These are phyloP conservation scores for Latrodectus elegans DNA, from an alignment of 2,888 invertebrate species.

Conservation along the genomic window DNA sequence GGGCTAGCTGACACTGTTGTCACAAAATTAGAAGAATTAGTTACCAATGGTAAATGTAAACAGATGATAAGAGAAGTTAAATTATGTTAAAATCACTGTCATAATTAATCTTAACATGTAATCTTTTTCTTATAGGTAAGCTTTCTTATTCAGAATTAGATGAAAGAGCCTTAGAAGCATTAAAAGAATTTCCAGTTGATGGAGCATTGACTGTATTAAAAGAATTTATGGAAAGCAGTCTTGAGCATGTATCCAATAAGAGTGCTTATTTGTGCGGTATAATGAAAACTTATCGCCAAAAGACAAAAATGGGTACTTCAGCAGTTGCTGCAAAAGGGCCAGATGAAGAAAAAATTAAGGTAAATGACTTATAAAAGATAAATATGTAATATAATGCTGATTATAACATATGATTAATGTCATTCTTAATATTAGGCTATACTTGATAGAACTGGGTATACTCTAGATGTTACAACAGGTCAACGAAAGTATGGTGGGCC, in stretches of 20 bases:
- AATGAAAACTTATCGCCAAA: slow-evolving; percentile 98
- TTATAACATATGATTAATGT: too few species aligned
- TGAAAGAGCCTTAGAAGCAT: slow-evolving; percentile 97
- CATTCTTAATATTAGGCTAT: slow-evolving; percentile 80
- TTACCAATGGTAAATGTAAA: slow-evolving; percentile 85
- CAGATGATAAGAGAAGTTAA: not conserved
- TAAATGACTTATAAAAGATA: slow-evolving; percentile 71
- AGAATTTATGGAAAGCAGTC: slow-evolving; percentile 97
- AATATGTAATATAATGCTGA: too few species aligned
- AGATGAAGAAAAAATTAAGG: slow-evolving; percentile 97
- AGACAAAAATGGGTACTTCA: slow-evolving; percentile 75
- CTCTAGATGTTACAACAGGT: slow-evolving; percentile 95
- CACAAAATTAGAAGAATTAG: slow-evolving; percentile 96
- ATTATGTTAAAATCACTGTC: not conserved
- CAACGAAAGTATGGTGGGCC: slow-evolving; percentile 99
- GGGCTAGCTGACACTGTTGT: slow-evolving; percentile 96
- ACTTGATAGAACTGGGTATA: slow-evolving; percentile 95
- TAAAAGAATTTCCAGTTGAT: slow-evolving; percentile 95
- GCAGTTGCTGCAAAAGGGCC: slow-evolving; percentile 84
- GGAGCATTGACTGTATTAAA: slow-evolving; percentile 80
- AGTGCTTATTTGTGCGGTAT: slow-evolving; percentile 99
- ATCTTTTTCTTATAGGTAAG: slow-evolving; percentile 81
- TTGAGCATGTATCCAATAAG: slow-evolving; percentile 99
- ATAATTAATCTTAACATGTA: not conserved
- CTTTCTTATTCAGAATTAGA: slow-evolving; percentile 97